These are phyloP conservation scores for Sphaerodactylus townsendi DNA, from an alignment of 2,113 vertebrate genomes.

Conservation along the genomic window DNA sequence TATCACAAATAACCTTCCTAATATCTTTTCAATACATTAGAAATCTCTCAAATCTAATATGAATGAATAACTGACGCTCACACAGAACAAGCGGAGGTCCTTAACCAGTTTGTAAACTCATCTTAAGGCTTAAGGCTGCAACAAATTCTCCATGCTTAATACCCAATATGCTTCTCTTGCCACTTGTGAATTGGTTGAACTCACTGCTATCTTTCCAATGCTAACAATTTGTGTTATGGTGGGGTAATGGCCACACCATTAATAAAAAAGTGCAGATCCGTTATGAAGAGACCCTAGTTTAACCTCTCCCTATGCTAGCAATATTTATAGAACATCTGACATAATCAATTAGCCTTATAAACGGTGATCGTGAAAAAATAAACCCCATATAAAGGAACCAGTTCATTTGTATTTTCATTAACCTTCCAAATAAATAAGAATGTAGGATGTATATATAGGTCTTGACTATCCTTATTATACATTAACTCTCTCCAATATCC, in stretches of 20 bases:
- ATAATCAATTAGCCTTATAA: constrained; percentile 70
- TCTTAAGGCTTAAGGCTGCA: not conserved
- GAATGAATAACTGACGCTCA: not conserved
- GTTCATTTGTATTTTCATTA: constrained; percentile 63
- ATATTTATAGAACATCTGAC: constrained; percentile 76
- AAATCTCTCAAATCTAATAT: not conserved
- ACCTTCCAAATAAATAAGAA: constrained; percentile 52
- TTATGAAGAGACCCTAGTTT: constrained; percentile 59
- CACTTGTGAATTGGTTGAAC: constrained; percentile 43
- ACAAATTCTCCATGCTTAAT: not conserved
- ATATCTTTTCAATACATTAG: not conserved
- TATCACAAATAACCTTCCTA: no score
- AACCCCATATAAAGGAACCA: constrained; percentile 45
- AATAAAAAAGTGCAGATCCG: constrained; percentile 65
- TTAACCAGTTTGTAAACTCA: not conserved
- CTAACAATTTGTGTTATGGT: constrained; percentile 71
- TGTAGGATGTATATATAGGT: constrained; percentile 50
- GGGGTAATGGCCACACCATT: constrained; percentile 65
- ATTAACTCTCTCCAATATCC: constrained; percentile 33
- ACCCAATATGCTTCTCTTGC: not conserved
- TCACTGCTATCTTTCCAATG: constrained; percentile 68
- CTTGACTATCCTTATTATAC: constrained; percentile 27
- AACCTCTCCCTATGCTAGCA: constrained; percentile 73
- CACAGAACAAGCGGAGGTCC: not conserved
- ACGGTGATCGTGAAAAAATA: constrained; percentile 59